Evolutionary conservation across 2,888 invertebrate genomes (phyloP).

Genomic region (Acronicta aceris): DNA sequence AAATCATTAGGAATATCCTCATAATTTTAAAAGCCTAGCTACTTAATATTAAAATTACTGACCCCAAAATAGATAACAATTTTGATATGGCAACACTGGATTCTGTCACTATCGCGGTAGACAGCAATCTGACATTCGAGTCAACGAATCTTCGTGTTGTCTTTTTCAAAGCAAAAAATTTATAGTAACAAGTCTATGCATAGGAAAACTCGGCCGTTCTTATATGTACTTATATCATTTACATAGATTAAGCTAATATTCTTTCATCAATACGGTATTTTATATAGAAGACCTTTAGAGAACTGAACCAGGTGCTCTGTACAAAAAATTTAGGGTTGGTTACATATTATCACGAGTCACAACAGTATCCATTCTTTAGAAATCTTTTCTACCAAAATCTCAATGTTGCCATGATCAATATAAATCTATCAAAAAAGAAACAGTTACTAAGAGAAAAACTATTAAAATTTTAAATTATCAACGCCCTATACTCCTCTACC

Average conservation of each 20-base stretch:
- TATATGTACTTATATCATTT: no score
- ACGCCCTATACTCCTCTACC: slow-evolving; percentile 11
- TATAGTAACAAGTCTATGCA: no score
- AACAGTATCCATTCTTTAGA: slow-evolving; percentile 4
- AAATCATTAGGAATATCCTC: slow-evolving; percentile 12
- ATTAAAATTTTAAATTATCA: slow-evolving; percentile 30
- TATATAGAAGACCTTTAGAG: no score
- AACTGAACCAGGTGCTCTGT: no score
- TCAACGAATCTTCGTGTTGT: no score
- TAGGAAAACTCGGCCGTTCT: no score
- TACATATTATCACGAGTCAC: no score
- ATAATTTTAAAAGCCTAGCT: slow-evolving; percentile 41
- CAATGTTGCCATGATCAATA: slow-evolving; percentile 51
- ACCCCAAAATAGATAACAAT: slow-evolving; percentile 56
- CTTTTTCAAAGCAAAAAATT: no score
- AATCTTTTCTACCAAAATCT: slow-evolving; percentile 42
- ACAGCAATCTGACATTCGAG: no score
- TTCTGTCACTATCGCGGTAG: slow-evolving; percentile 1
- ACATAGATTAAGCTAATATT: no score
- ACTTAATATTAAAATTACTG: slow-evolving; percentile 49
- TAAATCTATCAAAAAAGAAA: slow-evolving; percentile 49
- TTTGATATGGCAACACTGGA: slow-evolving; percentile 50
- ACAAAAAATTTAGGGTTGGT: no score
- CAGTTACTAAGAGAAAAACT: slow-evolving; percentile 39
- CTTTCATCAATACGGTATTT: no score